A percentile compares a stretch with the other conserved stretches of the same genome.
Evolutionary conservation across 2,797 vertebrate genomes (phyloP).

Genomic region (Malacoctenus gilli): DNA sequence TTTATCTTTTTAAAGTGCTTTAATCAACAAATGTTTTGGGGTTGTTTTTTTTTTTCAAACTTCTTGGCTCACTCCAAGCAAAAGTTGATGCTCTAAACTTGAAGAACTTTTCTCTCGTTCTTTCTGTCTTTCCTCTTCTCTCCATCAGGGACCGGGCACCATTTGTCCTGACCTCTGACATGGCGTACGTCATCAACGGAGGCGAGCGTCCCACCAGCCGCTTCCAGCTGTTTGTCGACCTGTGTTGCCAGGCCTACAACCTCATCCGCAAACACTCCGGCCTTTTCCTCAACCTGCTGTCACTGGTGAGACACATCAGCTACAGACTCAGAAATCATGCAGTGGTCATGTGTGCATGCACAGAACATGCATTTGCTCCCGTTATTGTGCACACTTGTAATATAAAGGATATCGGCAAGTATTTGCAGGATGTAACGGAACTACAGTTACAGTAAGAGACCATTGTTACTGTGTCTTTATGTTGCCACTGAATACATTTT

Average conservation of each 20-base stretch:
- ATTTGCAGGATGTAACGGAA: too few relatives aligned
- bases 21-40: too few relatives aligned
- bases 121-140: neutral
- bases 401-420: too few relatives aligned
- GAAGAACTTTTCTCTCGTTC: too few relatives aligned
- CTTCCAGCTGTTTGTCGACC: slow-evolving; percentile 97
- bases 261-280: slow-evolving; percentile 93
- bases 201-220: slow-evolving; percentile 97
- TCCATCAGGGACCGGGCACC: slow-evolving; percentile 92
- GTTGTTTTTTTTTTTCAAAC: neutral
- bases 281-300: slow-evolving; percentile 95
- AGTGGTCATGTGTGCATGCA: too few relatives aligned
- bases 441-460: neutral
- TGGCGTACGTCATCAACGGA: slow-evolving; percentile 99
- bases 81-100: slow-evolving; percentile 1
- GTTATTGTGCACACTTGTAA: too few relatives aligned
- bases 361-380: too few relatives aligned
- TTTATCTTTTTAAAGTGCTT: neutral
- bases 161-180: slow-evolving; percentile 97
- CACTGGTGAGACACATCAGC: slow-evolving; percentile 88
- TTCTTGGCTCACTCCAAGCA: neutral
- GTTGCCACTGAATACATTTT: slow-evolving; percentile 4
- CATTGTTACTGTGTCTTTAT: neutral
- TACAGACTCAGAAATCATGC: too few relatives aligned
- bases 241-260: slow-evolving; percentile 97